Conservation (phyloP, 2,888 invertebrate genomes). For the Aradus depressus region DNA sequence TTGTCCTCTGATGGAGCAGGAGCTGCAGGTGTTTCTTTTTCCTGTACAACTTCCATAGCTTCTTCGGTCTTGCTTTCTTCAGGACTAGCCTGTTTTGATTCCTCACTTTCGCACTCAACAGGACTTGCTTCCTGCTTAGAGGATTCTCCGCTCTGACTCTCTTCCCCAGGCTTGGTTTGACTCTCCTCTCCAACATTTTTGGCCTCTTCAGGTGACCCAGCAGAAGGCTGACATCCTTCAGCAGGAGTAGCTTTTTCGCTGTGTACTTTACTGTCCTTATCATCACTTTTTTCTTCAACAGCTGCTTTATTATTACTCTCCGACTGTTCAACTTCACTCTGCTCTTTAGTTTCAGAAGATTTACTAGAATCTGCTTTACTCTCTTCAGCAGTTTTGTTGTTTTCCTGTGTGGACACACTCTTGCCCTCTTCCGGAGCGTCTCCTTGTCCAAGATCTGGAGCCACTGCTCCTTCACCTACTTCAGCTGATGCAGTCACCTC, state of each 20-base stretch:
- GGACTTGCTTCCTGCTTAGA: not conserved
- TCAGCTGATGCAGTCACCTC: slow-evolving; percentile 4
- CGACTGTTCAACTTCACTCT: not conserved
- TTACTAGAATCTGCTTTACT: not conserved
- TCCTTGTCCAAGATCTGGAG: slow-evolving; percentile 9
- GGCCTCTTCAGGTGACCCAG: not conserved
- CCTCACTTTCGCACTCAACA: not conserved
- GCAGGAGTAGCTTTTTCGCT: not conserved
- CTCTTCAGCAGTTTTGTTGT: not conserved
- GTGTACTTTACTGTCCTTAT: not conserved
- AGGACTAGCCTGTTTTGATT: not conserved
- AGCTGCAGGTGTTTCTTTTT: not conserved
- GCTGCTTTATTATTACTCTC: not conserved
- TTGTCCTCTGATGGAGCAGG: not conserved
- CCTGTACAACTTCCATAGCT: not conserved
- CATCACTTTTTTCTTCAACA: not conserved
- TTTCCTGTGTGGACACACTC: not conserved
- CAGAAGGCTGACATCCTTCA: not conserved
- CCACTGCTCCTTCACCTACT: slow-evolving; percentile 8
- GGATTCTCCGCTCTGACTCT: not conserved
- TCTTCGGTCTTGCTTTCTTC: slow-evolving; percentile 11
- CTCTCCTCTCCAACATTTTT: not conserved
- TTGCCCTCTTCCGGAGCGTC: slow-evolving; percentile 16
- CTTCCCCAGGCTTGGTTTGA: not conserved
- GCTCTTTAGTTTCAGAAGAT: not conserved